These are phyloP conservation scores for Alcedo atthis DNA, from an alignment of 2,797 vertebrate genomes.

Conservation along the genomic window DNA sequence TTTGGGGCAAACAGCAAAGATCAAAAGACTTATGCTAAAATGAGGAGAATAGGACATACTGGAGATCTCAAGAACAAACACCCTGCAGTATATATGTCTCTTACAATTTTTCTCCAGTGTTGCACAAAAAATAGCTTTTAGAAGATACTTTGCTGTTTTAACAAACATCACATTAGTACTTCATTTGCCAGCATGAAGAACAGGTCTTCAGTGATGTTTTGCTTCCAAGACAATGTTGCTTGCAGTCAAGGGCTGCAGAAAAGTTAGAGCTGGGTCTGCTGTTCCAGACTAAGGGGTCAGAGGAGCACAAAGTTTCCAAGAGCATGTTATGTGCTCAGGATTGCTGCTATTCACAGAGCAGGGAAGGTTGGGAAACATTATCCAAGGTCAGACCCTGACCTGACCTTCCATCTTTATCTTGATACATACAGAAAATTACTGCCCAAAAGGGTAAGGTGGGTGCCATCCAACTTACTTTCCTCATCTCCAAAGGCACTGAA, in stretches of 20 bases:
- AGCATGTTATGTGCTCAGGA: fast-evolving
- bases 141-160: neutral
- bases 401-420: neutral
- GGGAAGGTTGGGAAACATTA: neutral
- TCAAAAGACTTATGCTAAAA: conserved; percentile 2
- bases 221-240: neutral
- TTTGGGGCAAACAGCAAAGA: conserved; percentile 16
- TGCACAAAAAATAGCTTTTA: neutral
- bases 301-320: neutral
- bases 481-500: fast-evolving
- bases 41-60: neutral
- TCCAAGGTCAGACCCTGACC: neutral
- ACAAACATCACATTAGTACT: neutral
- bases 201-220: neutral
- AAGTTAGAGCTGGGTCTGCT: neutral
- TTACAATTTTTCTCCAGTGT: neutral
- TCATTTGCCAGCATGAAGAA: neutral
- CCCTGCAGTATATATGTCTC: neutral
- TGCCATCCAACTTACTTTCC: neutral
- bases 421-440: neutral
- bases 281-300: neutral
- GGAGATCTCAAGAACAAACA: neutral
- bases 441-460: neutral
- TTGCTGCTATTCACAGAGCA: neutral
- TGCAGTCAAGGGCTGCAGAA: neutral